Evolutionary conservation across 2,797 vertebrate species (phyloP).

Genomic region (Orientallactaga sibirica): DNA sequence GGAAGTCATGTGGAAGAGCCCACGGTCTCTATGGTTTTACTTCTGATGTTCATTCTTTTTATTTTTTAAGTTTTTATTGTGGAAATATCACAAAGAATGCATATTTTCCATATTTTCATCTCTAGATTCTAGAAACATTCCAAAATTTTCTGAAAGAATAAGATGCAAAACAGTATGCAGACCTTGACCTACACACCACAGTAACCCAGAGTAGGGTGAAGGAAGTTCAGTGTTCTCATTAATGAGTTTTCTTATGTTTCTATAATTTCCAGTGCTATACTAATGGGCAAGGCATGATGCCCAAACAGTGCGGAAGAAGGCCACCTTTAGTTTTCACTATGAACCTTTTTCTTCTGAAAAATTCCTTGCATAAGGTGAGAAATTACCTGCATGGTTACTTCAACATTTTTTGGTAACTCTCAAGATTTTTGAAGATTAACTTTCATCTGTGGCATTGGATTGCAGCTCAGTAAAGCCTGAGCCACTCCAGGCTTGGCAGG

Average conservation of each 20-base stretch:
- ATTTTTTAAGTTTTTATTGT: not conserved
- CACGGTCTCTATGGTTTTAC: slow-evolving; percentile 34
- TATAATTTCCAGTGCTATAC: slow-evolving; percentile 11
- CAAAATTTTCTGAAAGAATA: not conserved
- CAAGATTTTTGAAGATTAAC: not conserved
- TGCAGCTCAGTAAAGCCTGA: not conserved
- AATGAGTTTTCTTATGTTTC: slow-evolving; percentile 56
- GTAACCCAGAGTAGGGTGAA: slow-evolving; percentile 22
- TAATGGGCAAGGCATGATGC: not conserved
- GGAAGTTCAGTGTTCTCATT: slow-evolving; percentile 17
- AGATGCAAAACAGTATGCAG: not conserved
- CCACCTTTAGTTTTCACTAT: slow-evolving; percentile 10
- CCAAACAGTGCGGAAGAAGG: slow-evolving; percentile 33
- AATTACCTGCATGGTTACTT: not conserved
- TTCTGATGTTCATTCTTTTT: slow-evolving; percentile 9
- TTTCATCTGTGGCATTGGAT: not conserved
- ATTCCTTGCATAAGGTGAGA: slow-evolving; percentile 1
- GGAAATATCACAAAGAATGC: slow-evolving; percentile 34
- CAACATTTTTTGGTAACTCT: not conserved
- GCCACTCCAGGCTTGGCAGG: not conserved
- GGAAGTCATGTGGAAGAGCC: slow-evolving; percentile 20
- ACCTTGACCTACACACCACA: not conserved
- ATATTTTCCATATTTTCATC: slow-evolving; percentile 19
- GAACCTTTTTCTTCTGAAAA: not conserved
- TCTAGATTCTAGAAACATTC: not conserved